phyloP scores from a whole-genome alignment of 2,113 vertebrate genomes.

The Pagrus major region DNA sequence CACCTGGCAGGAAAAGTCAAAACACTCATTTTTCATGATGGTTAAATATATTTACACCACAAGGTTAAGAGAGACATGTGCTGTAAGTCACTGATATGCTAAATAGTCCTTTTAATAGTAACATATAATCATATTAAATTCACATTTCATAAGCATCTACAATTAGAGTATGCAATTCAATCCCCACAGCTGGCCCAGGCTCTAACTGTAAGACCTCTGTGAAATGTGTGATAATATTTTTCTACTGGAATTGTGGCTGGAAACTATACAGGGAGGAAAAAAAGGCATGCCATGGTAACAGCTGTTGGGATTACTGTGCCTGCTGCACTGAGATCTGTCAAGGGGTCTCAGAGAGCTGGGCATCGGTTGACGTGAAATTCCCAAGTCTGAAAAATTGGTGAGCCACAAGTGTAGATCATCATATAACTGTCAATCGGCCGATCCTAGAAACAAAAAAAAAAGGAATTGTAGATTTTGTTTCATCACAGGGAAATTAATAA shows the following conservation, averaged over 20 bases:
- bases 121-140: conserved; percentile 32
- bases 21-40: conserved; percentile 34
- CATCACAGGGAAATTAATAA: background rate
- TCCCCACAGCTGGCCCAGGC: conserved; percentile 38
- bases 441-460: conserved; percentile 20
- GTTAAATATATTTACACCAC: conserved; percentile 32
- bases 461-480: background rate
- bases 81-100: conserved; percentile 32
- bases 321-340: conserved; percentile 67
- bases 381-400: conserved; percentile 36
- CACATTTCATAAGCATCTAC: conserved; percentile 36
- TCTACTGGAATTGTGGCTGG: conserved; percentile 58
- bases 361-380: conserved; percentile 50
- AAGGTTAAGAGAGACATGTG: conserved; percentile 2
- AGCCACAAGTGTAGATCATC: conserved; percentile 50
- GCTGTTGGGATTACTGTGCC: conserved; percentile 69
- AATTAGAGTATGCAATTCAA: conserved; percentile 33
- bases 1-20: conserved; percentile 39
- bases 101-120: conserved; percentile 4
- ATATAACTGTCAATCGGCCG: conserved; percentile 21
- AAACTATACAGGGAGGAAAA: conserved; percentile 42
- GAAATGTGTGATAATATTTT: conserved; percentile 63
- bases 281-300: conserved; percentile 63
- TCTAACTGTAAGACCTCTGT: conserved; percentile 34
- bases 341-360: conserved; percentile 41